These are phyloP conservation scores for Diadophis punctatus DNA, from an alignment of 2,113 vertebrate species.

Conservation along the genomic window DNA sequence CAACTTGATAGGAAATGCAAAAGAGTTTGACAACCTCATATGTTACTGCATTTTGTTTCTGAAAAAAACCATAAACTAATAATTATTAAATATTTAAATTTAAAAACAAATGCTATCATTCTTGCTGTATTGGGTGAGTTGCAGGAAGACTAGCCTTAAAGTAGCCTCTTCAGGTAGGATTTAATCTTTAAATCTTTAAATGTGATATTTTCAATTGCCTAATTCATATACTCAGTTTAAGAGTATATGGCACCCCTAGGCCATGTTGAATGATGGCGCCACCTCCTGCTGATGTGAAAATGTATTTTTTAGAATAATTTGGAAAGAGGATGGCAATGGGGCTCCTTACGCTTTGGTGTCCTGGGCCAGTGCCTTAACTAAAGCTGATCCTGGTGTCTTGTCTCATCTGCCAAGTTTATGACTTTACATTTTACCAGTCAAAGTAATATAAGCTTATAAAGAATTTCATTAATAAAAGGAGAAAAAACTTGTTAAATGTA, in stretches of 20 bases:
- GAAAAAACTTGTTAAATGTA: neutral
- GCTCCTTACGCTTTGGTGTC: neutral
- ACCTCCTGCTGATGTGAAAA: neutral
- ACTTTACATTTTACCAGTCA: neutral
- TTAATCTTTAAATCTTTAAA: neutral
- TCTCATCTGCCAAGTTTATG: slow-evolving; percentile 20
- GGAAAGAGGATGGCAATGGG: neutral
- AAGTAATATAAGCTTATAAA: slow-evolving; percentile 8
- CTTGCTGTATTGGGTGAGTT: neutral
- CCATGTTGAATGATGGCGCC: neutral
- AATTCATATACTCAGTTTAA: slow-evolving; percentile 45
- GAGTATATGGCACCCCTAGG: neutral
- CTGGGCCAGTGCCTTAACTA: neutral
- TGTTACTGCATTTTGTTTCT: neutral
- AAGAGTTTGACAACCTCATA: fast-evolving
- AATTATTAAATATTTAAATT: neutral
- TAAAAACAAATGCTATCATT: neutral
- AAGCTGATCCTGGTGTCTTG: neutral
- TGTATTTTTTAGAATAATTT: neutral
- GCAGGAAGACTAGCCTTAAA: neutral
- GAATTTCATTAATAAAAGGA: slow-evolving; percentile 1
- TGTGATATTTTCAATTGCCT: slow-evolving; percentile 6
- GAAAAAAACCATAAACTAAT: neutral
- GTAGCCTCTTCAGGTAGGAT: neutral
- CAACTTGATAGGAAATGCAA: fast-evolving